Evolutionary conservation across 2,797 vertebrate genomes (phyloP), one percentile per base, ranked within the genome.

Genomic region (Ateles fusciceps): DNA sequence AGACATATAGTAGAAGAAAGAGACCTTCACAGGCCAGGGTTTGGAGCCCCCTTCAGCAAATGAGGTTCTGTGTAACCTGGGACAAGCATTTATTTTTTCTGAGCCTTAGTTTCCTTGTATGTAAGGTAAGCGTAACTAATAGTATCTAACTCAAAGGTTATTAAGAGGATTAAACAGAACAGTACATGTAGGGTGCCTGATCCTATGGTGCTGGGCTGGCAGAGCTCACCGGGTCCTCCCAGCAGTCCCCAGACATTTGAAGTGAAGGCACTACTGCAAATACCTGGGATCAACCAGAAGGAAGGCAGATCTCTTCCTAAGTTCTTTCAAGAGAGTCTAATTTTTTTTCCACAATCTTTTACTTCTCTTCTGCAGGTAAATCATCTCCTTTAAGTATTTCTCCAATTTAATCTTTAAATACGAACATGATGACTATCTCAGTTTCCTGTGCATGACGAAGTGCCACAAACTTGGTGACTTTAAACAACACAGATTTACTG

Each of bases 191-290:
- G 39, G 26, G 22, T 2, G 1, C n/a, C 48, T 44, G 6, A 9
- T 13, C 46, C 13, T 9, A 0, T 11, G 19, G 55, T 1, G 4
- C 4, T 3, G 33, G 17, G 28, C 44, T 48, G 3, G 14, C 1
- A 0, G 39, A 76, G 24, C 42, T 33, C 39, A 12, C 3, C 10
- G 22, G 14, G 19, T 50, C n/a, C 33, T 85, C 11, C 10, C 44
- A 26, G 55, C 17, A 61, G 44, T 76, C 33, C 81, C 42, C 42
- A 42, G 42, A 42, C 5, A 42, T 42, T 42, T 42, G 42, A 42
- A 42, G 42, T 42, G 42, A 42, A 42, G 42, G 42, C 42, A 42
- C 42, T 42, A 42, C 42, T 42, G 42, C 42, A 6, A 42, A 42
- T 6, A 42, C 5, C 22, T 36, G 2, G 13, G 30, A 15, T 26